Evolutionary conservation across 1,140 invertebrate genomes (phyloP).

Genomic region (Ceratina australensis): DNA sequence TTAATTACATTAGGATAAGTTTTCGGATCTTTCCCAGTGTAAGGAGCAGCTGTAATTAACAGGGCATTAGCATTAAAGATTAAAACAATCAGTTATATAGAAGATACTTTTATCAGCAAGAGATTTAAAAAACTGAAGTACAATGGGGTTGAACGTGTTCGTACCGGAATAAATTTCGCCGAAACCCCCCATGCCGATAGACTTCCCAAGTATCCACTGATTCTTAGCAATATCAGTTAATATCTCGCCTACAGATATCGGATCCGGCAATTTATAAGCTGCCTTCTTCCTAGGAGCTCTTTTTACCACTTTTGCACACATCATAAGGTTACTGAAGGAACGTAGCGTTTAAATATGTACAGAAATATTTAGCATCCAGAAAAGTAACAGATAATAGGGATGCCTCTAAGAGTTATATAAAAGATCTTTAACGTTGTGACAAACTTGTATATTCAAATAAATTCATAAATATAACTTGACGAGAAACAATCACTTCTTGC

Average conservation of each 20-base stretch:
- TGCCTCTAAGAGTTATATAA: background rate
- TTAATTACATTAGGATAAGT: slow-evolving; percentile 87
- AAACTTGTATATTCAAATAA: slow-evolving; percentile 18
- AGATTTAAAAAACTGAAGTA: slow-evolving; percentile 18
- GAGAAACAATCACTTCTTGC: background rate
- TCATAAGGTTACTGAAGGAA: slow-evolving; percentile 58
- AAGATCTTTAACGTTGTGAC: background rate
- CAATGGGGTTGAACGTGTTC: background rate
- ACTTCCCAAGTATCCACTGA: slow-evolving; percentile 91
- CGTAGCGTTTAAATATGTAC: background rate
- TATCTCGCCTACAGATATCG: slow-evolving; percentile 87
- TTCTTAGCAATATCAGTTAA: slow-evolving; percentile 87
- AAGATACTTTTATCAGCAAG: slow-evolving; percentile 5
- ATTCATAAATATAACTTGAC: background rate
- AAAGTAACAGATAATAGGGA: background rate
- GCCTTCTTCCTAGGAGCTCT: slow-evolving; percentile 81
- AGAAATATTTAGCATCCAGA: background rate
- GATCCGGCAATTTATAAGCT: slow-evolving; percentile 87
- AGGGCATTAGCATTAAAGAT: background rate
- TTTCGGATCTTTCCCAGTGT: slow-evolving; percentile 77
- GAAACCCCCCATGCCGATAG: slow-evolving; percentile 95
- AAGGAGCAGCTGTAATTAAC: slow-evolving; percentile 77
- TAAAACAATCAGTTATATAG: background rate
- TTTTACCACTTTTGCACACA: slow-evolving; percentile 69
- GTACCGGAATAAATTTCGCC: slow-evolving; percentile 93